Base-by-base conservation (phyloP, 35 echinoderm and acorn worm species). In the Apostichopus japonicus region DNA sequence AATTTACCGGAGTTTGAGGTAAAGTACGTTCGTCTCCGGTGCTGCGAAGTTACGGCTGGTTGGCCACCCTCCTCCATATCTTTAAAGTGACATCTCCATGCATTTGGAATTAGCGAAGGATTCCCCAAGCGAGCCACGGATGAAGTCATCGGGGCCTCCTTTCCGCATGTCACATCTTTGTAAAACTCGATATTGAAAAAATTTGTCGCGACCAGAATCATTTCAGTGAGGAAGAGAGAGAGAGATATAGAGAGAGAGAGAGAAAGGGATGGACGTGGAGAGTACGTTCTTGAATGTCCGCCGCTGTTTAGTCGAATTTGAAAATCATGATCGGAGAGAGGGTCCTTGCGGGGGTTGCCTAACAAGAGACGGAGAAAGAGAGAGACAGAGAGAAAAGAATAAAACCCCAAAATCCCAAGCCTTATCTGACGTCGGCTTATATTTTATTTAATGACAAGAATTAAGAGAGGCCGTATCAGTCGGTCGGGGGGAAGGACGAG, bases 51-150 rank as follows among this genome's bases (percentile, higher is more conserved):
- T 57, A 84, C 56, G 81, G 81, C 81, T 84, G 81, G 24, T 6
- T 84, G n/a, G 54, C 81, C 53, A 57, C 33, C 33, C 33, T 51
- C 17, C 81, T 22, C 54, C 81, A 57, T 84, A 55, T 84, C 56
- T 55, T 84, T 84, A 84, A 84, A 55, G 54, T 84, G 81, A 84
- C 81, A 84, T 84, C 17, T 84, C 81, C 55, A 84, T 84, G 81
- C 54, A 84, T 84, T 84, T 57, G 22, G 81, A 84, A 84, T 84
- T 84, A 84, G 56, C 81, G 53, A 1, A 44, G 5, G 81, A 84
- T 84, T 84, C 81, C 81, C 81, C 81, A 17, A 58, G 81, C 23
- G 81, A 84, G 17, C 81, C 55, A 16, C 81, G 19, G 81, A 58
- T 58, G n/a, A 53, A 84, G 81, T 84, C 81, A 84, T 84, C 51